Evolutionary conservation across 2,888 invertebrate species (phyloP).

Genomic region (Synanthedon vespiformis): DNA sequence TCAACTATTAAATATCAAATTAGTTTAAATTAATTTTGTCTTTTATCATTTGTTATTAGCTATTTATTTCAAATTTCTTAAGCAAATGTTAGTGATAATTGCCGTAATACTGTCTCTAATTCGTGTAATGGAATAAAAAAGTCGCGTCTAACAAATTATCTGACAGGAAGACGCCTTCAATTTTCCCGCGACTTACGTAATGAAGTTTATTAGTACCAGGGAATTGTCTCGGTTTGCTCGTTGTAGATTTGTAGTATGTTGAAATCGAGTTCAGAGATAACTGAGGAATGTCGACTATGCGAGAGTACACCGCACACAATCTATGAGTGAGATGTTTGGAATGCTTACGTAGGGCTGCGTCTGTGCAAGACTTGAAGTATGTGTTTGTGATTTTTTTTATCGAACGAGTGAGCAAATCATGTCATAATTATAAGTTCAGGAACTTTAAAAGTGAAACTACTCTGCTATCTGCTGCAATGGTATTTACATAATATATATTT

Average conservation of each 20-base stretch:
- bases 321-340: constrained; percentile 26
- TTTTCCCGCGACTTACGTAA: background rate
- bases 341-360: constrained; percentile 12
- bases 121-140: background rate
- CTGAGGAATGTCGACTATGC: background rate
- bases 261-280: background rate
- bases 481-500: no score
- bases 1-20: no score
- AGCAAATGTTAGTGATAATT: constrained; percentile 14
- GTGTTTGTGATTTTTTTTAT: no score
- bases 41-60: no score
- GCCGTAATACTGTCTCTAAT: constrained; percentile 10
- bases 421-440: no score
- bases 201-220: background rate
- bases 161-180: background rate
- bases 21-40: no score
- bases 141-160: background rate
- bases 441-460: no score
- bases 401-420: no score
- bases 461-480: no score
- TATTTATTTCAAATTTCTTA: no score
- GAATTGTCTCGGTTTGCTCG: background rate
- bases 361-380: no score
- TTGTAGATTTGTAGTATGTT: background rate
- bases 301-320: constrained; percentile 9